phyloP scores from a whole-genome alignment of 2,888 invertebrate genomes.

The Boloria selene region DNA sequence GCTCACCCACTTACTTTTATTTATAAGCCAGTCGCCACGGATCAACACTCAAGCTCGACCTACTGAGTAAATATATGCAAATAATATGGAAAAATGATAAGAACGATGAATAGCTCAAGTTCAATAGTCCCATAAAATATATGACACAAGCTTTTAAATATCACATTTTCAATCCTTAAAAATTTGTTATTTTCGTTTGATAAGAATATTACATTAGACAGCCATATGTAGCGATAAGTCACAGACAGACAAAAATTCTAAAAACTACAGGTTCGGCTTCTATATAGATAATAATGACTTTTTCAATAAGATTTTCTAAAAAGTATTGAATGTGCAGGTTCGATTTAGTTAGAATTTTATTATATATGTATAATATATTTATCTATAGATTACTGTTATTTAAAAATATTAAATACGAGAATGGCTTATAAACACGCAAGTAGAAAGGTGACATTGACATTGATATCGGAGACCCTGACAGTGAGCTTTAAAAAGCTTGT shows the following conservation, averaged over 20 bases:
- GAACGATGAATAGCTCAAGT: constrained; percentile 23
- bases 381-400: background rate
- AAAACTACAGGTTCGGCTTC: no score
- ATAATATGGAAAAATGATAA: constrained; percentile 24
- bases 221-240: no score
- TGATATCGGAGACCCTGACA: background rate
- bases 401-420: background rate
- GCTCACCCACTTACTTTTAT: constrained; percentile 63
- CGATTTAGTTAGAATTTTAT: no score
- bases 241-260: no score
- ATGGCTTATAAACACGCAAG: constrained; percentile 8
- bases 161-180: background rate
- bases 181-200: background rate
- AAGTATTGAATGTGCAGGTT: no score
- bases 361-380: no score
- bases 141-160: background rate
- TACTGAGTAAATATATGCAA: constrained; percentile 29
- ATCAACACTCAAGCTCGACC: constrained; percentile 35
- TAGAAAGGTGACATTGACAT: constrained; percentile 78
- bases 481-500: background rate
- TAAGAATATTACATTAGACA: background rate
- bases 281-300: no score
- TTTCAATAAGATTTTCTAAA: no score
- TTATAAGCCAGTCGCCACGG: constrained; percentile 27
- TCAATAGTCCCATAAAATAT: constrained; percentile 14